Base-by-base conservation (phyloP, 2,888 invertebrate genomes). In the Mesorhabditis belari region DNA sequence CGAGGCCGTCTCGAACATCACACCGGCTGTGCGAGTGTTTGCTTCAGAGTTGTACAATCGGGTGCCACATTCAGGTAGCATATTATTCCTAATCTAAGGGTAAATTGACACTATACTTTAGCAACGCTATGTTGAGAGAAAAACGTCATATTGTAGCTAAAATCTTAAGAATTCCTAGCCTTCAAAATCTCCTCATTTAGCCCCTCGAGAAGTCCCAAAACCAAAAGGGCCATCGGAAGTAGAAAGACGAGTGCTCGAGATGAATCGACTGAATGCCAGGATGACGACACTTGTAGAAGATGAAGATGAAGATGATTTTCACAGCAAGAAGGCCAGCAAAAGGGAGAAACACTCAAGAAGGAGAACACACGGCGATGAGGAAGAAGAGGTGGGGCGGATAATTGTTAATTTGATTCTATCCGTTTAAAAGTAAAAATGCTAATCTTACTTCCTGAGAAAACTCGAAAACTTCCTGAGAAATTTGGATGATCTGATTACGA, bases 21-120 rank as follows among this genome's bases (percentile, higher is more conserved):
- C 63, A 2, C 61, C 74, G 3, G 74, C 66, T 19, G 76, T 85
- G 25, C 70, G 77, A 2, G 69, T 66, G 0, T 86, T 86, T 77
- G 83, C 84, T 0, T 66, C 70, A 9, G 82, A 85, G 61, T 73
- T 86, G 9, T 84, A 82, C 81, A 70, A 76, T 23, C 82, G 81
- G 77, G 83, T 85, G 44, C 73, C 74, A 4, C 61, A 59, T 17
- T 49, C 62, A n/a, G 63, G 71, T 74, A 49, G 23, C 54, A n/a
- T n/a, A n/a, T n/a, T n/a, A n/a, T n/a, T n/a, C n/a, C n/a, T n/a
- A n/a, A n/a, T n/a, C n/a, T n/a, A n/a, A n/a, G n/a, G n/a, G n/a
- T 62, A 2, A 12, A 50, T 50, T 57, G 28, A 29, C 21, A 5
- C 21, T 6, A 35, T 5, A n/a, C n/a, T n/a, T n/a, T n/a, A n/a